A percentile compares a stretch with the other conserved stretches of the same genome.
Conservation (phyloP, 2,797 vertebrate genomes). For the Helicolenus hilgendorfi region DNA sequence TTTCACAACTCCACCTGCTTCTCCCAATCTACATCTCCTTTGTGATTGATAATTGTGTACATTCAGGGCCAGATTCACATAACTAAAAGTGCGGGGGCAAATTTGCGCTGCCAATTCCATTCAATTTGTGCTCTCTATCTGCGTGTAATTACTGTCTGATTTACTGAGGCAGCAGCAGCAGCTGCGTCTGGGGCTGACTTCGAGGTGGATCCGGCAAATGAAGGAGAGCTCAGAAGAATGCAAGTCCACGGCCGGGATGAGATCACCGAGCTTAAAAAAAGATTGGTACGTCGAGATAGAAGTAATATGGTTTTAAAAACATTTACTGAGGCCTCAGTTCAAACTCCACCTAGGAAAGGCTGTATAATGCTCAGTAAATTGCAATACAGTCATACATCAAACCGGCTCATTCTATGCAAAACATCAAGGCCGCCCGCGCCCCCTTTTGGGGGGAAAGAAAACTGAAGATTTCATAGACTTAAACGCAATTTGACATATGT, state of each 20-base stretch:
- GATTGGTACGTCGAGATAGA: background rate
- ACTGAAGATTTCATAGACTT: no score
- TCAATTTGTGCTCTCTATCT: constrained; percentile 59
- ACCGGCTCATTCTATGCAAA: no score
- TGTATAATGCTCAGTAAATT: background rate
- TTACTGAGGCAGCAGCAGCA: constrained; percentile 45
- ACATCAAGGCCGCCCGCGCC: accelerated
- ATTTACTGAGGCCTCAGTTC: background rate
- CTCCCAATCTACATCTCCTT: background rate
- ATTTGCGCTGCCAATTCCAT: constrained; percentile 53
- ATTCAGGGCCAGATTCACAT: constrained; percentile 24
- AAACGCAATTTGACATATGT: no score
- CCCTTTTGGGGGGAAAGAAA: no score
- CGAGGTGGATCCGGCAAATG: constrained; percentile 26
- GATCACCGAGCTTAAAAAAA: background rate
- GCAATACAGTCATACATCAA: background rate
- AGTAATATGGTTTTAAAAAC: background rate
- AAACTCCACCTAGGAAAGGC: background rate
- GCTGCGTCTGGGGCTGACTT: constrained; percentile 27
- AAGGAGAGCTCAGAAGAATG: constrained; percentile 19
- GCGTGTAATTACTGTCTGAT: constrained; percentile 70
- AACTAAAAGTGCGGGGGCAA: constrained; percentile 39
- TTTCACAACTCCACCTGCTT: background rate
- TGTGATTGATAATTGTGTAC: constrained; percentile 40
- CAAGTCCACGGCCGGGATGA: background rate